Evolutionary conservation across 1,140 invertebrate genomes (phyloP).

Genomic region (Druon quercuslanigerum): DNA sequence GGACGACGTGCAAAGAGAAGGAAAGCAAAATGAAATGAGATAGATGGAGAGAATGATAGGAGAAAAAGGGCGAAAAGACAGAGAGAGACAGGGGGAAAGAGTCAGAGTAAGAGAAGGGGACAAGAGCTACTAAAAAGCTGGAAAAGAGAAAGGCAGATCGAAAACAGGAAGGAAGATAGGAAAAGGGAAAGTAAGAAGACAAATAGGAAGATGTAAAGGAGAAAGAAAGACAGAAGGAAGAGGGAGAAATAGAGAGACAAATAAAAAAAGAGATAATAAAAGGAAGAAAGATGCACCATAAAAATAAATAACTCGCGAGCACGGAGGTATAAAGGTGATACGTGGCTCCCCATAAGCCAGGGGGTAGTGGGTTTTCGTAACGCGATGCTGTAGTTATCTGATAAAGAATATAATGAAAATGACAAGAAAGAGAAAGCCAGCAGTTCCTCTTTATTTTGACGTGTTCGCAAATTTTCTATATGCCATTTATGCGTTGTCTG

Average conservation of each 20-base stretch:
- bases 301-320: constrained; percentile 71
- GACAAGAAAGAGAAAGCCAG: not conserved
- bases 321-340: constrained; percentile 62
- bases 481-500: not conserved
- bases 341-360: constrained; percentile 34
- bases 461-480: not conserved
- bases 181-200: not conserved
- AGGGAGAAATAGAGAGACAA: constrained; percentile 37
- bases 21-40: constrained; percentile 21
- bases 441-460: constrained; percentile 9
- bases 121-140: constrained; percentile 32
- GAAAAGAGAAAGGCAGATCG: constrained; percentile 2
- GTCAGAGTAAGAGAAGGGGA: constrained; percentile 33
- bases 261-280: not conserved
- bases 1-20: constrained; percentile 43
- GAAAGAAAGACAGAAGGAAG: not conserved
- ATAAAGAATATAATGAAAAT: constrained; percentile 19
- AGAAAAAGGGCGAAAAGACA: not conserved
- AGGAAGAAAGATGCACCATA: constrained; percentile 65
- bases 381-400: constrained; percentile 9
- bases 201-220: not conserved
- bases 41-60: constrained; percentile 7
- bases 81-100: not conserved
- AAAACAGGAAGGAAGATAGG: not conserved
- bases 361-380: constrained; percentile 28